Percentiles rank a stretch among this genome's conserved stretches.
Conservation (phyloP, 1,140 invertebrate genomes). For the Conus ventricosus region DNA sequence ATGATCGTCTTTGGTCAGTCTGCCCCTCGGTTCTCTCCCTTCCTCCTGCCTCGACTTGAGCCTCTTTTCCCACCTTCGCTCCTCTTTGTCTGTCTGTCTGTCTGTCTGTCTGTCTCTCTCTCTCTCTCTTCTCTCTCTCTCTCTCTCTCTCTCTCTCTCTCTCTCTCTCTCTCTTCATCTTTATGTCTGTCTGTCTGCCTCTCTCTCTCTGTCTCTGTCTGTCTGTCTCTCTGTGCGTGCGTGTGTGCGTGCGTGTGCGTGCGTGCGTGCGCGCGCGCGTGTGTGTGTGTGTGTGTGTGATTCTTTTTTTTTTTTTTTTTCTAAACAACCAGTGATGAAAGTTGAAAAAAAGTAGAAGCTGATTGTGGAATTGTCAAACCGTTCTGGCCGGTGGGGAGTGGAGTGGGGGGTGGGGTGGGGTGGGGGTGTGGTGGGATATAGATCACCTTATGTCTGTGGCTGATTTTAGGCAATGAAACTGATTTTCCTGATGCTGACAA, state of each 20-base stretch:
- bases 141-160: no score
- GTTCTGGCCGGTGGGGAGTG: no score
- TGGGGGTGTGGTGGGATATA: background rate
- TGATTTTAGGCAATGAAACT: background rate
- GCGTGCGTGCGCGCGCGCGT: constrained; percentile 4
- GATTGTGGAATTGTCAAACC: no score
- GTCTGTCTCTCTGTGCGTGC: constrained; percentile 16
- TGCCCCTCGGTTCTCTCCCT: no score
- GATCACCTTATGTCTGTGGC: background rate
- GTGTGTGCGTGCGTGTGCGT: constrained; percentile 12
- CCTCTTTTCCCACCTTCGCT: no score
- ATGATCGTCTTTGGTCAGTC: constrained; percentile 68
- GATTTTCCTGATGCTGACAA: background rate
- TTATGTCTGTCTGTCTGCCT: no score
- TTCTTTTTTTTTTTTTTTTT: background rate
- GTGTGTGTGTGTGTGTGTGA: constrained; percentile 6
- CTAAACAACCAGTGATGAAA: background rate
- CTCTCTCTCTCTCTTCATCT: no score
- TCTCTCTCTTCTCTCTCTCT: no score
- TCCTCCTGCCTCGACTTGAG: no score
- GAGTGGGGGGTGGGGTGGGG: background rate
- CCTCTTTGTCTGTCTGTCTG: no score
- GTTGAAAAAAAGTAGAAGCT: no score
- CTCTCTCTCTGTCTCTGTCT: background rate
- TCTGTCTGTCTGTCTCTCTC: no score